Conservation (phyloP, 2,888 invertebrate genomes). For the Thera britannica region DNA sequence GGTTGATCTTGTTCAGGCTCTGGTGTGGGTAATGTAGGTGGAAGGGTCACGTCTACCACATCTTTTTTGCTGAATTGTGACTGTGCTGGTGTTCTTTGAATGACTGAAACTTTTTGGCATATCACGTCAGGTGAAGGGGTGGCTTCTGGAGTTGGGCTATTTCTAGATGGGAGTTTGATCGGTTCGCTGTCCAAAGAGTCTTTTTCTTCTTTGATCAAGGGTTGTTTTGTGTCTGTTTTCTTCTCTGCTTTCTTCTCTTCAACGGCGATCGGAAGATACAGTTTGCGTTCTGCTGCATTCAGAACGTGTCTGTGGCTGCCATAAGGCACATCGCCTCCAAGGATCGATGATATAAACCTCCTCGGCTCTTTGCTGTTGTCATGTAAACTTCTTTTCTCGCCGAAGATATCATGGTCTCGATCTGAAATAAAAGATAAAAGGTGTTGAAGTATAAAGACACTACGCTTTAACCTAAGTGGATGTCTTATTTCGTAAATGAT, state of each 20-base stretch:
- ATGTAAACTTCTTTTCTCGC: conserved; percentile 65
- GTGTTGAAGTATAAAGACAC: neutral
- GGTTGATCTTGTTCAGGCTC: conserved; percentile 94
- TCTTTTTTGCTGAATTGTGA: conserved; percentile 80
- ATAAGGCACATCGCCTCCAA: conserved; percentile 92
- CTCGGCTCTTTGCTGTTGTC: conserved; percentile 80
- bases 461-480: neutral
- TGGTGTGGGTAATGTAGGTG: conserved; percentile 74
- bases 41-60: conserved; percentile 78
- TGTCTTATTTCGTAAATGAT: neutral
- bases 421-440: conserved; percentile 68
- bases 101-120: conserved; percentile 90
- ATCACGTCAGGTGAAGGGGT: conserved; percentile 87
- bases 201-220: conserved; percentile 86
- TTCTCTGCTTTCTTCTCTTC: conserved; percentile 79
- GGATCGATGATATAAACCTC: conserved; percentile 91
- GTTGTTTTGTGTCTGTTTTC: conserved; percentile 76
- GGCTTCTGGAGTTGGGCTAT: conserved; percentile 81
- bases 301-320: conserved; percentile 90
- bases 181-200: conserved; percentile 87
- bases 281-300: conserved; percentile 93
- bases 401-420: conserved; percentile 83
- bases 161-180: conserved; percentile 82
- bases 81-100: conserved; percentile 90
- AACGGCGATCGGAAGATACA: conserved; percentile 86